Conservation (phyloP, 2,797 vertebrate genomes). For the Hoplostethus mediterraneus region DNA sequence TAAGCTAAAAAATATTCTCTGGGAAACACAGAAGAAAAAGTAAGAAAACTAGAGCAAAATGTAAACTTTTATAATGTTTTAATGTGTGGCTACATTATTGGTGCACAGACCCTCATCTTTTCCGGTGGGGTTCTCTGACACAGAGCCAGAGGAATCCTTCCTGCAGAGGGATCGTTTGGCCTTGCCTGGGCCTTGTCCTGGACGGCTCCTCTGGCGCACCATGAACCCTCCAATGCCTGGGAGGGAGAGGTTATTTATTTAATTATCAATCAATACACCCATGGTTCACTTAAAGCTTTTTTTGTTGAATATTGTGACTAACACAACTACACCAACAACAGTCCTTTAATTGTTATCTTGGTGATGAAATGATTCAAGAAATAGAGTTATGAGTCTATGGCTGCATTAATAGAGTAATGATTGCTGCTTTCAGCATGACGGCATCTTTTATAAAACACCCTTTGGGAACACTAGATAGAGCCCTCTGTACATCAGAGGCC, state of each 20-base stretch:
- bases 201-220: slow-evolving; percentile 98
- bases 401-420: slow-evolving; percentile 24
- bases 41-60: background rate
- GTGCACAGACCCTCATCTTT: slow-evolving; percentile 92
- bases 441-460: slow-evolving; percentile 21
- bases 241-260: slow-evolving; percentile 15
- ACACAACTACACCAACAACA: background rate
- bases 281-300: background rate
- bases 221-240: slow-evolving; percentile 98
- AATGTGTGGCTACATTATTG: background rate
- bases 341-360: background rate
- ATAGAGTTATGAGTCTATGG: background rate
- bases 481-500: slow-evolving; percentile 51
- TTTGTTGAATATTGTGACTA: slow-evolving; percentile 3
- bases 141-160: slow-evolving; percentile 95
- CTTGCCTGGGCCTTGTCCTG: slow-evolving; percentile 93
- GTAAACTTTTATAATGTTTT: too few relatives aligned
- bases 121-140: slow-evolving; percentile 89
- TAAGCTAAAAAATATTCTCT: background rate
- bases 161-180: slow-evolving; percentile 91
- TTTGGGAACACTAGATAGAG: slow-evolving; percentile 45
- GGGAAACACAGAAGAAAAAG: background rate
- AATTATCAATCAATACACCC: slow-evolving; percentile 14
- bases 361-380: slow-evolving; percentile 1
- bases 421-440: slow-evolving; percentile 23